Conservation (phyloP, 2,113 vertebrate species). For the Jacana jacana region DNA sequence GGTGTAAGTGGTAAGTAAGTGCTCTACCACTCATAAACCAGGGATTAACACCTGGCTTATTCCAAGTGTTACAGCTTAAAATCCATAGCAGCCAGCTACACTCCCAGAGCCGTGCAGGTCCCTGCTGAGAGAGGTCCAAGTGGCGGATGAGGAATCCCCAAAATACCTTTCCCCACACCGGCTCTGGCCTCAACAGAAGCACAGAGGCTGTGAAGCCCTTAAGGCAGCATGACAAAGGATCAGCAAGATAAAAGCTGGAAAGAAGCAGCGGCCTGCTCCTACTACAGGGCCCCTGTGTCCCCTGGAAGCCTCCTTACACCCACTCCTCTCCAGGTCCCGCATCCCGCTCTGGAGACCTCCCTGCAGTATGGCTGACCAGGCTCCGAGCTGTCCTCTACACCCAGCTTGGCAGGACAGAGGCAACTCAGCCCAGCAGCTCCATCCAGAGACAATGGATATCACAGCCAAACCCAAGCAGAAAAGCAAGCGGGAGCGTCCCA, state of each 20-base stretch:
- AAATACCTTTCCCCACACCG: neutral
- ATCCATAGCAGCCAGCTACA: neutral
- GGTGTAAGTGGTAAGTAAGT: neutral
- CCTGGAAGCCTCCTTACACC: neutral
- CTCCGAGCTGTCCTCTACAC: neutral
- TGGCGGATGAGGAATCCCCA: neutral
- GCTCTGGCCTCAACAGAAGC: neutral
- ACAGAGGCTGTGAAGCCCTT: neutral
- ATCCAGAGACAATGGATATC: neutral
- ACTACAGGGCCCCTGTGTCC: accelerated
- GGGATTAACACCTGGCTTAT: neutral
- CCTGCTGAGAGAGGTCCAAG: neutral
- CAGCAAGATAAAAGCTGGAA: neutral
- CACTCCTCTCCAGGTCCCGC: neutral
- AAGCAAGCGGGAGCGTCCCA: neutral
- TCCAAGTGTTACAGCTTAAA: neutral
- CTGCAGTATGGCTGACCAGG: neutral
- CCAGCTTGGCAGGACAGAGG: neutral
- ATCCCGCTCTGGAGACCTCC: neutral
- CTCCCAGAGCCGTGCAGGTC: neutral
- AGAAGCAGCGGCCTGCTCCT: neutral
- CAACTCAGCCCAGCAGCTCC: neutral
- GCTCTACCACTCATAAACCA: neutral
- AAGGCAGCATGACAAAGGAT: neutral
- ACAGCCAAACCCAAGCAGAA: neutral